Conservation (phyloP, 2,888 invertebrate genomes). For the Ophonus ardosiacus region DNA sequence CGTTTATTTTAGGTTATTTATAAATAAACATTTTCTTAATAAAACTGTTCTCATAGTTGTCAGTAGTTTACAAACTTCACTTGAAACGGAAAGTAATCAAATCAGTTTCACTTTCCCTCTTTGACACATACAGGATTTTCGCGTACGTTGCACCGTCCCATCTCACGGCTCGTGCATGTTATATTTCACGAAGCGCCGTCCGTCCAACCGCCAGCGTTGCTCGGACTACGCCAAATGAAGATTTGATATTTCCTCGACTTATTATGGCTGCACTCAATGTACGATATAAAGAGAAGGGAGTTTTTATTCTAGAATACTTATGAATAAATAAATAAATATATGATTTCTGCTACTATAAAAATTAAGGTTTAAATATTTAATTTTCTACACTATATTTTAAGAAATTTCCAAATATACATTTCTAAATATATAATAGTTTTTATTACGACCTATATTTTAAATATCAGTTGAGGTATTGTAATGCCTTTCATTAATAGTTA, state of each 20-base stretch:
- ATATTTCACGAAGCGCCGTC: conserved; percentile 34
- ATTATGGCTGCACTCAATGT: conserved; percentile 27
- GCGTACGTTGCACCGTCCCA: conserved; percentile 6
- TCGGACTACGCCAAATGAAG: conserved; percentile 45
- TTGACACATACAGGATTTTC: background rate
- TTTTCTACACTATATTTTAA: too few species aligned
- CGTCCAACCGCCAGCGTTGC: background rate
- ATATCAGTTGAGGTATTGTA: too few species aligned
- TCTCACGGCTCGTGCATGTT: background rate
- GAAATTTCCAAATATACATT: too few species aligned
- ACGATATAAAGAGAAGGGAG: background rate
- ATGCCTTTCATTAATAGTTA: too few species aligned
- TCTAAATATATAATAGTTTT: too few species aligned
- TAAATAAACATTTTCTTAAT: too few species aligned
- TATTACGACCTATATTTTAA: too few species aligned
- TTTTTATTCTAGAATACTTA: background rate
- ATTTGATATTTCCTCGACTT: conserved; percentile 31
- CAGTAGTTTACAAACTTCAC: background rate
- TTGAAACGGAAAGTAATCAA: conserved; percentile 29
- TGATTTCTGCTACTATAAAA: too few species aligned
- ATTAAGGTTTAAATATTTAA: too few species aligned
- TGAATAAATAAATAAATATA: too few species aligned
- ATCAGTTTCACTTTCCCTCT: conserved; percentile 31
- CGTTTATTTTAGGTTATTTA: too few species aligned
- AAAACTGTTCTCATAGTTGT: background rate